Base-by-base conservation (phyloP, 1,140 invertebrate genomes). In the Leptinotarsa lineolata region DNA sequence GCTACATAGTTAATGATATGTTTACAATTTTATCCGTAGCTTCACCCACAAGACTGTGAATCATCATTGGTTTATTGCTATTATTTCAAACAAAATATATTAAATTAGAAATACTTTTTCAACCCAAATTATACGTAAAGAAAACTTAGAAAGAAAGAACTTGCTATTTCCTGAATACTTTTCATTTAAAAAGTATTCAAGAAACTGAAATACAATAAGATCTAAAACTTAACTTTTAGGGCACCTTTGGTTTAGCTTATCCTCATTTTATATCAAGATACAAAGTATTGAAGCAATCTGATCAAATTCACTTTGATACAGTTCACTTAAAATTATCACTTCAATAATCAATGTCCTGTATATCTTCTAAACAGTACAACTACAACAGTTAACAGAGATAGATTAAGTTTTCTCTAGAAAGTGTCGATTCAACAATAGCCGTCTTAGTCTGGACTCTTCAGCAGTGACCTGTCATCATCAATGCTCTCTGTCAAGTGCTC, bases 201-300 rank as follows among this genome's bases (percentile, higher is more conserved):
- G 15, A 63, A 63, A 63, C 61, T 15, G 20, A 68, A 71, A 71
- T 71, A 18, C n/a, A 71, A 71, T 71, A 71, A 74, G 79, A 80
- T 83, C 79, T 83, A 83, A 81, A 83, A 84, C 83, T 83, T 84
- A 83, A 84, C 79, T 78, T 81, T 81, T 85, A 85, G 84, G 84
- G 84, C 84, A 85, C 84, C 84, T 85, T 85, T 85, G 84, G 84
- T 85, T 84, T 84, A 84, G 82, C 83, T 83, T 85, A 81, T 82
- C 77, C 75, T 79, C 71, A 77, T 75, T 78, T 39, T 78, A 76
- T 78, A 76, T 74, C 73, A 74, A 76, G 73, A 77, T 74, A 76
- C 73, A 46, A 77, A 74, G 71, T 70, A 67, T 72, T 71, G 24
- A 71, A 71, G 69, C 69, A 63, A 71, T 63, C 69, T 48, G 60